phyloP scores from a whole-genome alignment of 2,888 invertebrate species.

The Drosophila sordidula region DNA sequence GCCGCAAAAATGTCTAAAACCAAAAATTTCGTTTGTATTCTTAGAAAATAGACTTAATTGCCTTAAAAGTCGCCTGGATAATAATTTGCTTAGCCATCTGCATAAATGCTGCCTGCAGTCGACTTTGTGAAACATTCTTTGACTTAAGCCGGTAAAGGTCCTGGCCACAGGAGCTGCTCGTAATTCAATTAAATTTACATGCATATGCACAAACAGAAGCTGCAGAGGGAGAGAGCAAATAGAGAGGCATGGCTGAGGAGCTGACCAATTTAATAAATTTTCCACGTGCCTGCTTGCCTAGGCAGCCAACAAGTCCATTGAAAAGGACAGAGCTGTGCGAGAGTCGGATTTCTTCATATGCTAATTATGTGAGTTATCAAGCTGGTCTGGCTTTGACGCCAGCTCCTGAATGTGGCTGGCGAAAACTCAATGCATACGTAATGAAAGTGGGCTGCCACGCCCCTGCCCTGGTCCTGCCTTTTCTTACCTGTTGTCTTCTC shows the following conservation, averaged over 20 bases:
- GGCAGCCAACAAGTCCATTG: constrained; percentile 11
- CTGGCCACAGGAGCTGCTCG: constrained; percentile 19
- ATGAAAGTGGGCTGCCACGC: constrained; percentile 42
- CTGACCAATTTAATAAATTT: constrained; percentile 44
- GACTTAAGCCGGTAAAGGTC: constrained; percentile 2
- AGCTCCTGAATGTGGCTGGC: constrained; percentile 13
- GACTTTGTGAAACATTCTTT: constrained; percentile 15
- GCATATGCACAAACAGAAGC: constrained; percentile 18
- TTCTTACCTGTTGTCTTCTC: neutral
- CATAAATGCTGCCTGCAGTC: constrained; percentile 29
- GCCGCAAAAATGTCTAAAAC: neutral
- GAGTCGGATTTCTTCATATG: constrained; percentile 68
- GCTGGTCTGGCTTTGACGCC: constrained; percentile 44
- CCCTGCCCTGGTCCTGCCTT: neutral
- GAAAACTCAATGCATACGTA: constrained; percentile 71
- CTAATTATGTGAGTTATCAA: constrained; percentile 73
- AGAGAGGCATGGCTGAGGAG: neutral
- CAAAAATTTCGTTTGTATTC: constrained; percentile 1
- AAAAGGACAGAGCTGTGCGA: constrained; percentile 15
- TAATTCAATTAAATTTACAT: constrained; percentile 43
- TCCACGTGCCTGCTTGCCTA: constrained; percentile 48
- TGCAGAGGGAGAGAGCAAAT: neutral
- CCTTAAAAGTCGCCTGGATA: constrained; percentile 7
- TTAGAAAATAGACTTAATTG: constrained; percentile 5
- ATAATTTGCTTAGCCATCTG: constrained; percentile 31